phyloP scores from a whole-genome alignment of 2,888 invertebrate genomes.

The Chloromyia formosa region DNA sequence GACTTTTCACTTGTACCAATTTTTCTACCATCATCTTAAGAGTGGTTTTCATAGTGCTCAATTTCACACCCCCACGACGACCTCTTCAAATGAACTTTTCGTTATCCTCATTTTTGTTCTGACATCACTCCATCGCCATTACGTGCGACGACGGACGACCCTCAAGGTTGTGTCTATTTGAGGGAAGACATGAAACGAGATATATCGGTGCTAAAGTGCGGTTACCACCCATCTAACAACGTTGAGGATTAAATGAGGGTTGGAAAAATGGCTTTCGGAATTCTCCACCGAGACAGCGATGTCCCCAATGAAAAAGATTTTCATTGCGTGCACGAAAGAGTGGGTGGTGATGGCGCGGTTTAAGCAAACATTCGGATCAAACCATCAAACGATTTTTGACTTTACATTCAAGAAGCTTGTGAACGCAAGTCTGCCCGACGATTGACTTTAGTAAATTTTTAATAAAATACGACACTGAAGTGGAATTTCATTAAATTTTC shows the following conservation, averaged over 20 bases:
- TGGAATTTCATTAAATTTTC: slow-evolving; percentile 55
- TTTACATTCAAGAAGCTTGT: slow-evolving; percentile 51
- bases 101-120: background rate
- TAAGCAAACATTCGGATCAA: slow-evolving; percentile 40
- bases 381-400: slow-evolving; percentile 31
- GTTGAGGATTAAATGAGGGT: background rate
- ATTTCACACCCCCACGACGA: slow-evolving; percentile 45
- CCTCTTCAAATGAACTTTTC: slow-evolving; percentile 34
- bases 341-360: background rate
- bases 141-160: slow-evolving; percentile 25
- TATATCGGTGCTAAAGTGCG: slow-evolving; percentile 35
- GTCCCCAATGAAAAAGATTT: slow-evolving; percentile 31
- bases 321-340: slow-evolving; percentile 8
- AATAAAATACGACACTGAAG: slow-evolving; percentile 56
- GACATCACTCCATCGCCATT: slow-evolving; percentile 6
- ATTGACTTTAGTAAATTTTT: slow-evolving; percentile 56
- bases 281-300: background rate
- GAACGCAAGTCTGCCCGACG: slow-evolving; percentile 52
- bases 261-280: background rate
- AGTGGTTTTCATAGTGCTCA: slow-evolving; percentile 28
- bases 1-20: background rate
- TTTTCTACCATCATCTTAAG: too few relatives aligned
- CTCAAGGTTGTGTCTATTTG: slow-evolving; percentile 48
- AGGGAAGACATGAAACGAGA: slow-evolving; percentile 33
- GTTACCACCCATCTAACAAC: background rate